A percentile compares a stretch with the other conserved stretches of the same genome.
Evolutionary conservation across 2,888 invertebrate genomes (phyloP).

Genomic region (Neuroscelio doddi): DNA sequence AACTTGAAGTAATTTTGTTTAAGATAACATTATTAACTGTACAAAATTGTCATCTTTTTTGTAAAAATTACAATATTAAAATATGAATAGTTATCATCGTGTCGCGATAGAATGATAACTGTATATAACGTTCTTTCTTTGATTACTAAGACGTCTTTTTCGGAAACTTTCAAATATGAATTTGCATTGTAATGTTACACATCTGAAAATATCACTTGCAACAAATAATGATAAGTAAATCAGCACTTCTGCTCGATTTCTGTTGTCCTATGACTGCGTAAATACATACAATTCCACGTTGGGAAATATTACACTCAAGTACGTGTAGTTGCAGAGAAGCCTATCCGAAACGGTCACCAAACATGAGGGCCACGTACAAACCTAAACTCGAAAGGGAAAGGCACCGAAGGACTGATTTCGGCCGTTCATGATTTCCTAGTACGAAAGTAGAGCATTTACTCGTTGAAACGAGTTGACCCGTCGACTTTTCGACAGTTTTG

Average conservation of each 20-base stretch:
- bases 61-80: too few relatives aligned
- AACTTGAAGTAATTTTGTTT: too few relatives aligned
- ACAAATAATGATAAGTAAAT: not conserved
- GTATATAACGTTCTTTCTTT: too few relatives aligned
- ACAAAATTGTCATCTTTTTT: too few relatives aligned
- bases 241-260: not conserved
- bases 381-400: conserved; percentile 32
- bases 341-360: not conserved
- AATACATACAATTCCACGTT: conserved; percentile 14
- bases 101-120: too few relatives aligned
- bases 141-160: too few relatives aligned
- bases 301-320: conserved; percentile 13
- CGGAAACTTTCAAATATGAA: too few relatives aligned
- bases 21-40: too few relatives aligned
- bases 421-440: conserved; percentile 54
- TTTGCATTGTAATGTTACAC: too few relatives aligned
- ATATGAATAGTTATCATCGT: too few relatives aligned
- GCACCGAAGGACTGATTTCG: conserved; percentile 22
- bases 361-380: conserved; percentile 9
- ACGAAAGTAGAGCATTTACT: conserved; percentile 54
- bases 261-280: not conserved
- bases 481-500: conserved; percentile 12
- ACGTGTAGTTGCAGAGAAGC: conserved; percentile 2
- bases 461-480: conserved; percentile 25
- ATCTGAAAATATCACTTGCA: too few relatives aligned